Conservation (phyloP, 2,888 invertebrate species). For the Resseliella maxima region DNA sequence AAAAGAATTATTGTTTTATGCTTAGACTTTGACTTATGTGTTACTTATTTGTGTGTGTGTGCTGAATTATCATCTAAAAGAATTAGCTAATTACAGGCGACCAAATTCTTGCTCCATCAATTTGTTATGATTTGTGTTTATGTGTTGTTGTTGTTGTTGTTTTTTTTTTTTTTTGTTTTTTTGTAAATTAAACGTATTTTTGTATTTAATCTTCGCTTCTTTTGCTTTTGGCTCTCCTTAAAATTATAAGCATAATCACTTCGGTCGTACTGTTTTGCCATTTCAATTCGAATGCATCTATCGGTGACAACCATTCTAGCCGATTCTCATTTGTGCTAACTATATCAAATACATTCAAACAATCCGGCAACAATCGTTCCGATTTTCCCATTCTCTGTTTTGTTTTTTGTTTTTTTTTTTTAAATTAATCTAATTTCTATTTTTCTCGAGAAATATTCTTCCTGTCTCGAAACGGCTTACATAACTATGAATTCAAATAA, state of each 20-base stretch:
- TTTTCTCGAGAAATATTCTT: background rate
- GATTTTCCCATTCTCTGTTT: background rate
- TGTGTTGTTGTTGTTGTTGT: background rate
- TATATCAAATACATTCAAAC: background rate
- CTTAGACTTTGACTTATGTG: constrained; percentile 23
- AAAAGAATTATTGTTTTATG: constrained; percentile 17
- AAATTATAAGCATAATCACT: constrained; percentile 56
- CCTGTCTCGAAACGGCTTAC: background rate
- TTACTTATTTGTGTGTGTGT: constrained; percentile 21
- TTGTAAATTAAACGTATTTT: constrained; percentile 7
- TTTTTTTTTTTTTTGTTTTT: background rate
- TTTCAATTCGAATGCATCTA: constrained; percentile 36
- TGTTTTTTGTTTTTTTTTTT: background rate
- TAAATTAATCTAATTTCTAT: background rate
- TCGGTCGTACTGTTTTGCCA: constrained; percentile 43
- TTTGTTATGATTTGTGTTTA: background rate
- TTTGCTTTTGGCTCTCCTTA: constrained; percentile 53
- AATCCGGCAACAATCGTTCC: background rate
- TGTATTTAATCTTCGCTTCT: background rate
- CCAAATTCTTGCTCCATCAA: background rate
- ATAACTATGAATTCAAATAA: background rate
- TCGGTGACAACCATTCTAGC: background rate
- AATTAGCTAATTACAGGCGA: constrained; percentile 44
- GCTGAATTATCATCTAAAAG: constrained; percentile 15
- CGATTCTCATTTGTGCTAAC: constrained; percentile 44